Percentiles rank a stretch among this genome's conserved stretches.
These are phyloP conservation scores for Protodeltote pygarga DNA, from an alignment of 2,888 invertebrate genomes.

Conservation along the genomic window DNA sequence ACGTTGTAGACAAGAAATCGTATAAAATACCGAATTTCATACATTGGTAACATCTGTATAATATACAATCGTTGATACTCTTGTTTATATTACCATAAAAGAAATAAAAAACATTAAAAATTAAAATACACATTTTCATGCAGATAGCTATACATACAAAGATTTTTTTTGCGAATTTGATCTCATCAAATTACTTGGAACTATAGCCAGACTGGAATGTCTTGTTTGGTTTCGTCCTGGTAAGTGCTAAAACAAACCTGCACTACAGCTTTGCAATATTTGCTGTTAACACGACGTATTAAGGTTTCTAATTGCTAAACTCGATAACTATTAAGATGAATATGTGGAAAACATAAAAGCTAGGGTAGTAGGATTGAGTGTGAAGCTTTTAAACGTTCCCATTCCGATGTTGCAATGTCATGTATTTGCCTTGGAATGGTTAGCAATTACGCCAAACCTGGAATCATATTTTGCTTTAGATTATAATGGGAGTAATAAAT, in stretches of 20 bases:
- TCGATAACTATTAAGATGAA: slow-evolving; percentile 23
- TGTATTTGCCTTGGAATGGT: slow-evolving; percentile 34
- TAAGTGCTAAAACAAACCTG: slow-evolving; percentile 19
- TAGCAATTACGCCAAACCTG: slow-evolving; percentile 38
- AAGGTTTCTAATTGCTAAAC: slow-evolving; percentile 17
- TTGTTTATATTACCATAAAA: too few relatives aligned
- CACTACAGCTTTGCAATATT: not conserved
- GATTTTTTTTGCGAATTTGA: slow-evolving; percentile 43
- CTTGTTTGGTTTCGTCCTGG: slow-evolving; percentile 30
- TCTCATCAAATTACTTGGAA: slow-evolving; percentile 42
- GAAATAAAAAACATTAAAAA: too few relatives aligned
- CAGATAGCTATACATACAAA: slow-evolving; percentile 30
- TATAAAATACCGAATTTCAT: too few relatives aligned
- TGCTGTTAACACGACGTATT: not conserved
- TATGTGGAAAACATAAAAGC: slow-evolving; percentile 25
- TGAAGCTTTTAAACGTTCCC: slow-evolving; percentile 39
- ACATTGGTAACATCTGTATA: too few relatives aligned
- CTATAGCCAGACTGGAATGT: slow-evolving; percentile 43
- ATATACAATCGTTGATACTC: too few relatives aligned
- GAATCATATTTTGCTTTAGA: slow-evolving; percentile 40
- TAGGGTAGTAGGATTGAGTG: slow-evolving; percentile 38
- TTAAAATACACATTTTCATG: slow-evolving; percentile 6
- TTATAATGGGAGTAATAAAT: slow-evolving; percentile 36
- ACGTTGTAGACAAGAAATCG: too few relatives aligned
- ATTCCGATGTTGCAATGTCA: slow-evolving; percentile 34